Conservation (phyloP, 2,888 invertebrate species). For the Caenorhabditis panamensis region DNA sequence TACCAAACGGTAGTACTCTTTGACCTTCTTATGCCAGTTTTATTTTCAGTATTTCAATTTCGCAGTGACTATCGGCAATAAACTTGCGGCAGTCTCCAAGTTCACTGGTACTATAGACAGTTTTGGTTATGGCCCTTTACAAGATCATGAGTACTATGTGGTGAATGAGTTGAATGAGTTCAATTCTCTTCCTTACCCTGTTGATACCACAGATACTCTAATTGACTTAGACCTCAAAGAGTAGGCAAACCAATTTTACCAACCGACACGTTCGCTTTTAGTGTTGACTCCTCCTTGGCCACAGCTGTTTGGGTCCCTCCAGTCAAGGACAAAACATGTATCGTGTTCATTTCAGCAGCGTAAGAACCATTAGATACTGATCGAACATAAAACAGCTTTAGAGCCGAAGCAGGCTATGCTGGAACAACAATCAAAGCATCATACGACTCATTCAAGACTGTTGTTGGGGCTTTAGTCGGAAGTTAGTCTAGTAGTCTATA, state of each 20-base stretch:
- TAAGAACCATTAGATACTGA: conserved; percentile 3
- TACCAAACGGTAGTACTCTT: not conserved
- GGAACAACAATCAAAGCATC: conserved; percentile 10
- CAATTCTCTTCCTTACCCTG: not conserved
- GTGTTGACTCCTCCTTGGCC: conserved; percentile 12
- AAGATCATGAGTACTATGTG: not conserved
- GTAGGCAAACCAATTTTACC: not conserved
- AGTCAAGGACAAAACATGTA: conserved; percentile 1
- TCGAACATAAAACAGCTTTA: conserved; percentile 8
- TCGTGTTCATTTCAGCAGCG: conserved; percentile 30
- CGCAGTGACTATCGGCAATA: not conserved
- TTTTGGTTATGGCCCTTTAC: conserved; percentile 3
- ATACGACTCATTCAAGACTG: conserved; percentile 10
- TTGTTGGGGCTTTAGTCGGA: conserved; percentile 9
- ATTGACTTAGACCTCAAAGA: conserved; percentile 30
- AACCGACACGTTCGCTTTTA: not conserved
- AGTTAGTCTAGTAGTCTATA: not conserved
- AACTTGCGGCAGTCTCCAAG: not conserved
- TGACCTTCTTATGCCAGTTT: not conserved
- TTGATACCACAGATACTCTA: not conserved
- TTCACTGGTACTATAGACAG: conserved; percentile 5
- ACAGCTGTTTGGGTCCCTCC: conserved; percentile 13
- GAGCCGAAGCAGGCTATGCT: conserved; percentile 2
- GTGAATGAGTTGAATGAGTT: not conserved
- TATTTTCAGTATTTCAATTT: conserved; percentile 29